Evolutionary conservation across 2,797 vertebrate species (phyloP).

Genomic region (Enoplosus armatus): DNA sequence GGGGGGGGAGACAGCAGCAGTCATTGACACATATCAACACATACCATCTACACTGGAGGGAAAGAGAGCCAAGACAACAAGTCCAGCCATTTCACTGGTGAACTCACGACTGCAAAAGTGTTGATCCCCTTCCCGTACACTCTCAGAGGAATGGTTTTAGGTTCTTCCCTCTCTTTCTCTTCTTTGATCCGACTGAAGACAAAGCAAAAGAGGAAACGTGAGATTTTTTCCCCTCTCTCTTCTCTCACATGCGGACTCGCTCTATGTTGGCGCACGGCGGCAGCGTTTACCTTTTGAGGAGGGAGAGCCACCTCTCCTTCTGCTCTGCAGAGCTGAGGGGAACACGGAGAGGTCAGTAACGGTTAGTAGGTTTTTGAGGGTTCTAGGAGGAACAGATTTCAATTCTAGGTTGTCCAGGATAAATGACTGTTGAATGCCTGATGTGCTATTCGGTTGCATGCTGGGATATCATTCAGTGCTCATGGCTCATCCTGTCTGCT

Average conservation of each 20-base stretch:
- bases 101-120: constrained; percentile 91
- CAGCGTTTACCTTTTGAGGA: constrained; percentile 85
- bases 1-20: background rate
- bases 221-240: background rate
- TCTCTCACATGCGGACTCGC: background rate
- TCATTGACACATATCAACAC: background rate
- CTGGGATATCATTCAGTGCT: background rate
- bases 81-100: no score
- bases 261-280: background rate
- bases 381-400: background rate
- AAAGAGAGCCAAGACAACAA: background rate
- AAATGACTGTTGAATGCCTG: background rate
- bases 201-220: background rate
- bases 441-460: background rate
- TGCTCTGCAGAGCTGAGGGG: constrained; percentile 85
- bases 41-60: background rate
- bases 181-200: constrained; percentile 89
- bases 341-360: no score
- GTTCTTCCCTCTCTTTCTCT: constrained; percentile 93
- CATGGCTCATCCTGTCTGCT: constrained; percentile 5
- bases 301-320: constrained; percentile 89
- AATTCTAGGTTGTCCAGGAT: background rate
- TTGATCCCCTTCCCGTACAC: constrained; percentile 94
- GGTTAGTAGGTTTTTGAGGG: no score
- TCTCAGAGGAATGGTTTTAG: constrained; percentile 94